Conservation (phyloP, 23 tunicate genomes). For the Phallusia fumigata region DNA sequence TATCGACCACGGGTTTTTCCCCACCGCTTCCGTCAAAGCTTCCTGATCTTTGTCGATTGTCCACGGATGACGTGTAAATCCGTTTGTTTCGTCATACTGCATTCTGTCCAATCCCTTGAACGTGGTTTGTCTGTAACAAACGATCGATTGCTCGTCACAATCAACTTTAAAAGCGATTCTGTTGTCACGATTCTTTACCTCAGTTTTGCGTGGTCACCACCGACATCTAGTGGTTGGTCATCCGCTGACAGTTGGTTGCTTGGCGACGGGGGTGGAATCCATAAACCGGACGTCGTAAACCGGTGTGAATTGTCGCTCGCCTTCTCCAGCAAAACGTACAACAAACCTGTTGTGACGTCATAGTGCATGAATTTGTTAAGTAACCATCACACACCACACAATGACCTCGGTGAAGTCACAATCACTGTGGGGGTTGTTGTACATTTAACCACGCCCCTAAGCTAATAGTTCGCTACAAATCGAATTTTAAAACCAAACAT, state of each 20-base stretch:
- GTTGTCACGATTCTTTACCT: background rate
- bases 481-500: no score
- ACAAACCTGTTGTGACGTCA: slow-evolving; percentile 23
- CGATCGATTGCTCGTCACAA: no score
- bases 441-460: no score
- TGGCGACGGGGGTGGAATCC: background rate
- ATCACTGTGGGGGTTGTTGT: no score
- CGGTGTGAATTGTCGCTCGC: slow-evolving; percentile 33
- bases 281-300: slow-evolving; percentile 30
- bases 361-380: background rate
- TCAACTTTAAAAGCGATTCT: no score
- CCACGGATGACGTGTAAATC: slow-evolving; percentile 79
- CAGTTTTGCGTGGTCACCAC: background rate
- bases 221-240: background rate
- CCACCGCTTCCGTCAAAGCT: slow-evolving; percentile 74
- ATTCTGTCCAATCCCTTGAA: slow-evolving; percentile 79
- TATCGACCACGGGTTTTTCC: slow-evolving; percentile 76
- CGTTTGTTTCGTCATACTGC: slow-evolving; percentile 46
- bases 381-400: no score
- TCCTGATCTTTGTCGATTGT: slow-evolving; percentile 85
- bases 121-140: slow-evolving; percentile 36
- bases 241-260: background rate
- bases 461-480: no score
- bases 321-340: slow-evolving; percentile 44
- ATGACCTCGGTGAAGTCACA: no score